These are phyloP conservation scores for Apocrypta bakeri DNA, from an alignment of 1,140 invertebrate genomes.

Conservation along the genomic window DNA sequence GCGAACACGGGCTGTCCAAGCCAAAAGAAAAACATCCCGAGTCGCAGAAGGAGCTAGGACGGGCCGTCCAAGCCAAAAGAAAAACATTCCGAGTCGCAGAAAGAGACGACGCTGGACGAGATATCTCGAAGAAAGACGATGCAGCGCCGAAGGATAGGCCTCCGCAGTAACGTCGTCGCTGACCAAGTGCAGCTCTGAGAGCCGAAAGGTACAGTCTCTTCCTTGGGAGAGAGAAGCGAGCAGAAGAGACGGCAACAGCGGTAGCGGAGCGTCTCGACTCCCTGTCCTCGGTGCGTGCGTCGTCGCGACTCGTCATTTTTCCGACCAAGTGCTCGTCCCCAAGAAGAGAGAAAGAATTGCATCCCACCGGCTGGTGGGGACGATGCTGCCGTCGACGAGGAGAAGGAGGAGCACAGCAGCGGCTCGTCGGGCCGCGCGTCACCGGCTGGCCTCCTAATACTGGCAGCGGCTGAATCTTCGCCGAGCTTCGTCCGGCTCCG, in stretches of 20 bases:
- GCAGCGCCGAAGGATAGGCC: not conserved
- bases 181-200: not conserved
- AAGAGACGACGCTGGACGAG: no score
- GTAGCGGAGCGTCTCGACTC: conserved; percentile 1
- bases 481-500: not conserved
- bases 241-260: not conserved
- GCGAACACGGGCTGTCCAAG: not conserved
- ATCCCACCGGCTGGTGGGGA: not conserved
- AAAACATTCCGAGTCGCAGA: no score
- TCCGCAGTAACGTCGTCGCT: not conserved
- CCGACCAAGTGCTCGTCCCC: not conserved
- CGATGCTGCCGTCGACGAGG: not conserved
- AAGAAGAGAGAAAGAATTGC: not conserved
- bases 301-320: not conserved
- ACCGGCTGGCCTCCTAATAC: not conserved
- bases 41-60: not conserved
- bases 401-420: not conserved
- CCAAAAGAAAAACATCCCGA: not conserved
- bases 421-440: not conserved
- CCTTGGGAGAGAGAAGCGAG: not conserved
- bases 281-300: not conserved
- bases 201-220: not conserved
- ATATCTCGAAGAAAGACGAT: not conserved
- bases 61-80: not conserved
- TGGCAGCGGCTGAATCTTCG: not conserved